phyloP scores from a whole-genome alignment of 2,113 vertebrate genomes.

The Daboia siamensis region DNA sequence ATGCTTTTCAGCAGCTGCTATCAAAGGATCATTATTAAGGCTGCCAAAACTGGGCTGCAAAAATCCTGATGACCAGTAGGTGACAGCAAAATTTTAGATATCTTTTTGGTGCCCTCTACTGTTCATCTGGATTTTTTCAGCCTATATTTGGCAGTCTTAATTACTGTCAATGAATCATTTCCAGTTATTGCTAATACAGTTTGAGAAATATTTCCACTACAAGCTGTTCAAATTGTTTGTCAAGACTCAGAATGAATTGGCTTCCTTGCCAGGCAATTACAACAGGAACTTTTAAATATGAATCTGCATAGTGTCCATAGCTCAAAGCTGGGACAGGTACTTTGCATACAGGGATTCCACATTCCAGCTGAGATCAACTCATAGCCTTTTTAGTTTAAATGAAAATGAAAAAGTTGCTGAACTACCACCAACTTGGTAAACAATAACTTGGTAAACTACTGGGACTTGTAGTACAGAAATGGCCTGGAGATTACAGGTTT shows the following conservation, averaged over 20 bases:
- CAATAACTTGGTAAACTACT: background rate
- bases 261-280: background rate
- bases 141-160: background rate
- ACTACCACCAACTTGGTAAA: background rate
- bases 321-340: background rate
- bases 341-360: background rate
- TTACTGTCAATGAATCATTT: background rate
- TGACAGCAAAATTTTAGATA: background rate
- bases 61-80: background rate
- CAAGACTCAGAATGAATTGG: background rate
- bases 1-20: background rate
- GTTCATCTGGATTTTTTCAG: background rate
- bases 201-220: slow-evolving; percentile 17
- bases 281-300: background rate
- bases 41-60: background rate
- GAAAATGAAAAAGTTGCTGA: background rate
- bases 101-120: background rate
- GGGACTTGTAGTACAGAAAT: background rate
- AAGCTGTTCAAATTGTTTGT: rapidly evolving
- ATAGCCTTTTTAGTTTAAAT: background rate
- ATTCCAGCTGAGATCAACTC: background rate
- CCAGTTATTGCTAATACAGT: background rate
- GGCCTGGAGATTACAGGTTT: background rate
- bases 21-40: background rate
- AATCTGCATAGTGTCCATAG: background rate